Conservation (phyloP, 2,888 invertebrate species). For the Pheosia tremula region DNA sequence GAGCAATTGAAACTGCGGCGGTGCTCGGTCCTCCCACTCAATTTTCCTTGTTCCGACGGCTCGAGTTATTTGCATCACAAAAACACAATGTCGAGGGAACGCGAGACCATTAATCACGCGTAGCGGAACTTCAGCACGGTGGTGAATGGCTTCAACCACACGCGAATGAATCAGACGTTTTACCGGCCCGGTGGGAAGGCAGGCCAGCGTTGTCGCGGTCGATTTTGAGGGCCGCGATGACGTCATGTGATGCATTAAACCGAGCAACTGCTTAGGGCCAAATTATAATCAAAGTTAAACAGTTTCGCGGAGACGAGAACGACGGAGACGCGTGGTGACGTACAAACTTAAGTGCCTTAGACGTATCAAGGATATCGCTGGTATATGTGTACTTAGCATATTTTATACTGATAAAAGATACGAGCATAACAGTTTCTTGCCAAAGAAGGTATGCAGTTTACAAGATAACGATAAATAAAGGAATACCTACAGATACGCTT, state of each 20-base stretch:
- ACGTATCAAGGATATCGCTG: background rate
- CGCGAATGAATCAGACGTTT: constrained; percentile 79
- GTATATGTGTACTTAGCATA: too few species aligned
- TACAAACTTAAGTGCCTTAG: background rate
- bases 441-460: too few species aligned
- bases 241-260: constrained; percentile 26
- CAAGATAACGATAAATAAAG: too few species aligned
- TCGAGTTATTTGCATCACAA: constrained; percentile 84
- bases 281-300: constrained; percentile 21
- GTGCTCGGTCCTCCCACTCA: constrained; percentile 79
- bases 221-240: constrained; percentile 29
- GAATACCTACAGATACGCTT: too few species aligned
- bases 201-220: constrained; percentile 25
- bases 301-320: constrained; percentile 14
- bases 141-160: constrained; percentile 77
- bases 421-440: too few species aligned
- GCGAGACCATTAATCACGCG: constrained; percentile 81
- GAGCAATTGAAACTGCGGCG: constrained; percentile 82
- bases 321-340: background rate
- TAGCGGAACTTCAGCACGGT: constrained; percentile 71
- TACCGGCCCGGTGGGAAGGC: constrained; percentile 60
- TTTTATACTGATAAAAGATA: too few species aligned
- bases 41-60: constrained; percentile 82
- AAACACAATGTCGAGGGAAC: constrained; percentile 82
- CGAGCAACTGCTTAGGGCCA: constrained; percentile 9